Percentiles rank a stretch among this genome's conserved stretches.
phyloP scores from a whole-genome alignment of 2,113 vertebrate species.

The Chlorodrepanis virens region DNA sequence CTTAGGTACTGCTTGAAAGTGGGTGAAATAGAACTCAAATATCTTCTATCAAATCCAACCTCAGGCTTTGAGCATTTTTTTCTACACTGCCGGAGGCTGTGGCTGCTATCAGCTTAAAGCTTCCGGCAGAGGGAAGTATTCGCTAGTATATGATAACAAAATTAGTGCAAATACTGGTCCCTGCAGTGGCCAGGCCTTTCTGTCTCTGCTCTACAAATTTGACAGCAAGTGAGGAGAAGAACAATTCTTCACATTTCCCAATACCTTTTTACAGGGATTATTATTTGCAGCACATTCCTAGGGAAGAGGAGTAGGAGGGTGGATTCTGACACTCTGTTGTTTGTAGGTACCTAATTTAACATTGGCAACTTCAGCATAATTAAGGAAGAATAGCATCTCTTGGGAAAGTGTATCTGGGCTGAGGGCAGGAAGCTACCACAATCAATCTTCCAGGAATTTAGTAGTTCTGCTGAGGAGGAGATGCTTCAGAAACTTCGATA shows the following conservation, averaged over 20 bases:
- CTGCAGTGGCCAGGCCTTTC: not conserved
- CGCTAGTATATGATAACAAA: not conserved
- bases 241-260: not conserved
- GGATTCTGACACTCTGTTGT: not conserved
- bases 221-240: not conserved
- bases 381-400: not conserved
- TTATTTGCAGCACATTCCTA: not conserved
- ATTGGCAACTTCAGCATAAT: not conserved
- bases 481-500: not conserved
- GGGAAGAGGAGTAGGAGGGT: not conserved
- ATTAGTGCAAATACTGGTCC: not conserved
- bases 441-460: not conserved
- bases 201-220: not conserved
- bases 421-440: not conserved
- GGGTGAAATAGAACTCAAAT: not conserved
- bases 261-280: not conserved
- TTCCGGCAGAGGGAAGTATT: slow-evolving; percentile 61
- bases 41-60: not conserved
- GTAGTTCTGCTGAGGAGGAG: not conserved
- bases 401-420: no score
- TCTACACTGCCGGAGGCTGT: not conserved
- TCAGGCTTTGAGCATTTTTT: not conserved
- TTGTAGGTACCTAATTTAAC: not conserved
- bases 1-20: accelerated
- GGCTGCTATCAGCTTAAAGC: not conserved